These are phyloP conservation scores for Mechanitis messenoides DNA, from an alignment of 2,888 invertebrate genomes.

Conservation along the genomic window DNA sequence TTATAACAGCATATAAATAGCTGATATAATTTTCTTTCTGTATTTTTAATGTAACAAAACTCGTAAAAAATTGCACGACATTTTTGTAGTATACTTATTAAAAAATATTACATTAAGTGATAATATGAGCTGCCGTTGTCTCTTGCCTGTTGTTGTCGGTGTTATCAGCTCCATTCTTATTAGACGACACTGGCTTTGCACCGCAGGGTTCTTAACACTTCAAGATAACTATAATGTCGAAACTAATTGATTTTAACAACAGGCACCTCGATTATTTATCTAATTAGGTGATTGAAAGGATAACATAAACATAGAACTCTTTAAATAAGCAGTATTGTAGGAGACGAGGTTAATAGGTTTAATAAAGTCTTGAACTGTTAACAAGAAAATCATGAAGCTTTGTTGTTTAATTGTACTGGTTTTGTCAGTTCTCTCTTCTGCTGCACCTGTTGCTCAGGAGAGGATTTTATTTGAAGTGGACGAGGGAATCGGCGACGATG, in stretches of 20 bases:
- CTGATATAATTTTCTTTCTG: too few relatives aligned
- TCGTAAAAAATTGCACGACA: too few relatives aligned
- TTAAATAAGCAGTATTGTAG: conserved; percentile 31
- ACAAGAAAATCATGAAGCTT: conserved; percentile 8
- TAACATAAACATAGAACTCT: conserved; percentile 31
- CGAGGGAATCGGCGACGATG: conserved; percentile 3
- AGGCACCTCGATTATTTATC: conserved; percentile 50
- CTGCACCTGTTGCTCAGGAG: conserved; percentile 24
- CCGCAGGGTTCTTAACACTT: conserved; percentile 19
- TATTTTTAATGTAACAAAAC: too few relatives aligned
- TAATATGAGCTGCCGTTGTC: too few relatives aligned
- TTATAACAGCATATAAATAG: too few relatives aligned
- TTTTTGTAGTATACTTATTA: too few relatives aligned
- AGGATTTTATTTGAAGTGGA: conserved; percentile 6
- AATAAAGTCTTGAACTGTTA: conserved; percentile 24
- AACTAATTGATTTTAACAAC: conserved; percentile 26
- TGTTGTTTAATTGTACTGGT: conserved; percentile 18
- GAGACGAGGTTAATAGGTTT: conserved; percentile 33
- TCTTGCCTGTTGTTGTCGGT: too few relatives aligned
- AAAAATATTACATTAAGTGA: too few relatives aligned
- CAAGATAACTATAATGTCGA: conserved; percentile 21
- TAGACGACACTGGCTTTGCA: conserved; percentile 13
- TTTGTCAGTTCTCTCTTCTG: conserved; percentile 21
- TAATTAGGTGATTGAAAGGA: conserved; percentile 59
- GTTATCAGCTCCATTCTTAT: too few relatives aligned